phyloP scores from a whole-genome alignment of 1,140 invertebrate species.

The Drosophila pruinosa region DNA sequence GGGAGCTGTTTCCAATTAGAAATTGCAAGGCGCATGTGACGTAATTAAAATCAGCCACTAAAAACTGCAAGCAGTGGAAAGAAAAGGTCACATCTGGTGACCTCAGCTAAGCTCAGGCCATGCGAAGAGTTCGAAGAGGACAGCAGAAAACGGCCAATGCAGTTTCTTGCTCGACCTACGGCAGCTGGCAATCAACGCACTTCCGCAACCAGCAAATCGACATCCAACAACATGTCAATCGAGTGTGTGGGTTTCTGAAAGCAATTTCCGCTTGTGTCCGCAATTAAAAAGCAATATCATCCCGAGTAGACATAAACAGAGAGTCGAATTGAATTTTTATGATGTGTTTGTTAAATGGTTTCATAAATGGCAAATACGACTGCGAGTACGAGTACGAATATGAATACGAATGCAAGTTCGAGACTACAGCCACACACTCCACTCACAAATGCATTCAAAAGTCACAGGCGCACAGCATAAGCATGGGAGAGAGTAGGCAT shows the following conservation, averaged over 20 bases:
- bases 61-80: constrained; percentile 18
- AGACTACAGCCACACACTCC: constrained; percentile 1
- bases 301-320: constrained; percentile 67
- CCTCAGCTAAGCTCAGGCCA: no score
- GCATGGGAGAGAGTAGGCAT: neutral
- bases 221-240: constrained; percentile 43
- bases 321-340: constrained; percentile 77
- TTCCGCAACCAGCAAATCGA: constrained; percentile 47
- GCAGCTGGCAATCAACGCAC: constrained; percentile 67
- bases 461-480: constrained; percentile 57
- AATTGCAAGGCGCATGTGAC: constrained; percentile 66
- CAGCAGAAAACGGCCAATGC: constrained; percentile 21
- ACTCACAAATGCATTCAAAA: constrained; percentile 35
- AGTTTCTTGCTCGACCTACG: constrained; percentile 28
- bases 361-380: constrained; percentile 69
- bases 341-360: constrained; percentile 80
- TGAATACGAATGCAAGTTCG: constrained; percentile 20
- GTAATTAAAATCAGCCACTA: constrained; percentile 61
- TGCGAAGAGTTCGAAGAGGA: no score
- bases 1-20: constrained; percentile 72
- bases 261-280: constrained; percentile 79
- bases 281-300: constrained; percentile 81
- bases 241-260: constrained; percentile 50
- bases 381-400: neutral
- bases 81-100: constrained; percentile 71